Evolutionary conservation across 1,140 invertebrate species (phyloP).

Genomic region (Zophobas atratus): DNA sequence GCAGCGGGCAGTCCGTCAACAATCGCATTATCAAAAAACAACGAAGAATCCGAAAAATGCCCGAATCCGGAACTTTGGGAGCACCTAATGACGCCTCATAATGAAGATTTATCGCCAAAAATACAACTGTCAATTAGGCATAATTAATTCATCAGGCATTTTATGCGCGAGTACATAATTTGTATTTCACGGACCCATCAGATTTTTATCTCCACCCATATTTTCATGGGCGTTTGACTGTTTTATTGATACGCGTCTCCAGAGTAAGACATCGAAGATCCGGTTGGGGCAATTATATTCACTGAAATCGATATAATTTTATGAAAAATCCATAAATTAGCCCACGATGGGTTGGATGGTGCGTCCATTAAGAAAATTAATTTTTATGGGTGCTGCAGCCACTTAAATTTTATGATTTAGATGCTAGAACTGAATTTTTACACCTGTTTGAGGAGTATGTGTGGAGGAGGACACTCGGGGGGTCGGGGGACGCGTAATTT

Average conservation of each 20-base stretch:
- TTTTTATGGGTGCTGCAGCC: background rate
- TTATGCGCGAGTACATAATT: background rate
- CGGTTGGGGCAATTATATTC: too few species aligned
- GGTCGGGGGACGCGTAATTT: slow-evolving; percentile 8
- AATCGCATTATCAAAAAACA: too few species aligned
- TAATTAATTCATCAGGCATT: background rate
- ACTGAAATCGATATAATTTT: too few species aligned
- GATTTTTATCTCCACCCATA: background rate
- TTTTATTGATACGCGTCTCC: too few species aligned
- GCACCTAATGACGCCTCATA: background rate
- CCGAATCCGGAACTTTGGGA: background rate
- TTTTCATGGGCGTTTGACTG: too few species aligned
- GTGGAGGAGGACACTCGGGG: background rate
- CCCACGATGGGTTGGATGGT: background rate
- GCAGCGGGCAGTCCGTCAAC: background rate
- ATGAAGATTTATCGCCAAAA: background rate
- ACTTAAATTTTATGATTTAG: background rate
- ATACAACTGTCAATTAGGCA: background rate
- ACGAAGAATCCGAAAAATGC: background rate
- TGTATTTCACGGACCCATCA: background rate
- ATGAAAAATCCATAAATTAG: background rate
- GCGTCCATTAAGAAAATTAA: background rate
- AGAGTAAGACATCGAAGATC: too few species aligned
- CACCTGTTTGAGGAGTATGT: slow-evolving; percentile 4
- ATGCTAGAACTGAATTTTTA: background rate